These are phyloP conservation scores for Arenicola marina DNA, from an alignment of 2,888 invertebrate species.

Conservation along the genomic window DNA sequence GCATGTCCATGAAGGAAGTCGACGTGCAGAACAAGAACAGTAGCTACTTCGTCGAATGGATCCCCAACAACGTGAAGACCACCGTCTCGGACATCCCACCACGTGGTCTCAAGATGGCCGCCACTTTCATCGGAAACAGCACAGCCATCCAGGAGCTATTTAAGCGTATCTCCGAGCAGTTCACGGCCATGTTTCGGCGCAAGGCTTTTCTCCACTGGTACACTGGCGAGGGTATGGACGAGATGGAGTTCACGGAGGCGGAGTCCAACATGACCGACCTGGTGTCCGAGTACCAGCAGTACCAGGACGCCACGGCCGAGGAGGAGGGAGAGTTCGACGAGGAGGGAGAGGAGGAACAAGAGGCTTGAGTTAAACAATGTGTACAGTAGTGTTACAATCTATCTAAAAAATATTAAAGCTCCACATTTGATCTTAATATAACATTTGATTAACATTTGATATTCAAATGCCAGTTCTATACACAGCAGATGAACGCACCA, in stretches of 20 bases:
- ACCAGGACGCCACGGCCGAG: constrained; percentile 62
- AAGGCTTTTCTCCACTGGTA: constrained; percentile 98
- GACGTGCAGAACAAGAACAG: constrained; percentile 69
- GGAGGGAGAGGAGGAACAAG: constrained; percentile 31
- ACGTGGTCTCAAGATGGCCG: constrained; percentile 52
- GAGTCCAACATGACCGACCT: constrained; percentile 88
- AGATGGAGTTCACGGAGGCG: constrained; percentile 96
- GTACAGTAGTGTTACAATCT: too few relatives aligned
- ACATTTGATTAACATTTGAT: too few relatives aligned
- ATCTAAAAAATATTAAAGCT: too few relatives aligned
- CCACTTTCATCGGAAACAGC: constrained; percentile 54
- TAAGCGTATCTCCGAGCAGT: constrained; percentile 58
- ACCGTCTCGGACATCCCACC: constrained; percentile 89
- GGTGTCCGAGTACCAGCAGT: constrained; percentile 61
- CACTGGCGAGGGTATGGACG: constrained; percentile 97
- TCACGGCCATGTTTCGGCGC: constrained; percentile 85
- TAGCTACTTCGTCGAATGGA: constrained; percentile 66
- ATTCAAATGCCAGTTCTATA: too few relatives aligned
- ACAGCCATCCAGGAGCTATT: constrained; percentile 58
- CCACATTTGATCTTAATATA: too few relatives aligned
- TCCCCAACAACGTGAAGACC: constrained; percentile 88
- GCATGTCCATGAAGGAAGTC: constrained; percentile 60
- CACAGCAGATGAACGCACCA: too few relatives aligned
- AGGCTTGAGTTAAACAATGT: too few relatives aligned
- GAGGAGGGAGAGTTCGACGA: constrained; percentile 44